Evolutionary conservation across 30 jellyfish, hydroid and myxozoan genomes (phyloP), one percentile per base, ranked within the genome.

Genomic region (Aurelia aurita): DNA sequence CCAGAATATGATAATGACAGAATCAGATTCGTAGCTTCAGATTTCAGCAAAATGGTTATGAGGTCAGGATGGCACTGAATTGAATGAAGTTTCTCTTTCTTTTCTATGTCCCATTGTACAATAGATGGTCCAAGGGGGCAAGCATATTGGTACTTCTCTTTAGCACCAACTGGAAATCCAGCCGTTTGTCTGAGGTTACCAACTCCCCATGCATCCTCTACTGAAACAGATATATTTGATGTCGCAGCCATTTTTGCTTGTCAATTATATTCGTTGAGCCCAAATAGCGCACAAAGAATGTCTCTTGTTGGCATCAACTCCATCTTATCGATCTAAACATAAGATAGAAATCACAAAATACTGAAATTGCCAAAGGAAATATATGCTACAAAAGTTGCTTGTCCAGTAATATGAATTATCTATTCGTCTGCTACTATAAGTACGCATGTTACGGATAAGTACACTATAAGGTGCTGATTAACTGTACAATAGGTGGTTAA

Each of bases 81-180:
- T 10, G 61, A 44, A 3, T 44, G 22, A 16, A 29, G 64, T 34
- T 71, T 78, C 67, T 59, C 45, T 53, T 88, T 89, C 26, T 66
- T 77, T 61, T 9, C 57, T 4, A 94, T 74, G 72, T 94, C 84
- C 99, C 99, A 94, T 10, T 26, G 54, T 8, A 83, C 96, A n/a
- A 94, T 63, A 44, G 89, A 88, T 46, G 97, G 83, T 18, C 97
- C 99, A 20, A 94, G 82, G 19, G 99, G 96, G 28, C 98, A 90
- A 47, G 59, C 90, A 64, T 77, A 87, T 2, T 70, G 54, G 16
- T 58, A 64, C 45, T 14, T 55, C 1, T 86, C 31, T 46, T 78
- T 46, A n/a, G 2, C 44, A 3, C 85, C 89, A 31, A 72, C 46
- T 27, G 97, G 95, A 74, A 94, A 94, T 3, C 99, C 99, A 10